Evolutionary conservation across 2,888 invertebrate genomes (phyloP), one percentile per base, ranked within the genome.

Genomic region (Drosophila recens): DNA sequence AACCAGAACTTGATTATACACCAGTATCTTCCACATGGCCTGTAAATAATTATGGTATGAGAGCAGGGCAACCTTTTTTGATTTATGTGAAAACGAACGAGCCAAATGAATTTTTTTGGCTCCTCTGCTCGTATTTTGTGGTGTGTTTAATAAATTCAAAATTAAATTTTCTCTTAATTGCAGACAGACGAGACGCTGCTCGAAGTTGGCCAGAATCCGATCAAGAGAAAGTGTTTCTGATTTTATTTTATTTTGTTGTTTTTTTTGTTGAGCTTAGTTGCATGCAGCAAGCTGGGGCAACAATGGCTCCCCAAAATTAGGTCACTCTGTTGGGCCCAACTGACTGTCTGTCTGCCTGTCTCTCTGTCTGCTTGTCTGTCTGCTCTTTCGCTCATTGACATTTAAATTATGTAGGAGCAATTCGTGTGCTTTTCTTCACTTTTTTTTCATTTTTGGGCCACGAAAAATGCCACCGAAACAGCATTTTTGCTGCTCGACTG

Each of bases 111-210:
- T 79, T 70, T 30, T 27, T 30, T 5, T 67, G 56, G 56, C 43
- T 62, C 20, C 34, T 52, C 17, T 40, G 38, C 45, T 66, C 52
- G 45, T 42, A 52, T 57, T 53, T 52, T 57, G 65, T 63, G 54
- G 67, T 78, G 69, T 59, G 43, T 46, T 89, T 89, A 85, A 89
- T 87, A 89, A 89, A 89, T 87, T 84, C 82, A 89, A 87, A 87
- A 84, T 89, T 89, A 85, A 87, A 82, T 89, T 84, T 84, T 84
- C 84, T 84, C 84, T 84, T 87, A 89, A 84, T 84, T 84, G 88
- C 90, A 73, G 76, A 62, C 79, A 42, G 85, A 54, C 61, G 75
- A 79, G 75, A 71, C 64, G 53, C 33, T 40, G 57, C 38, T 23
- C 58, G 48, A 40, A 34, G 38, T 51, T 46, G 75, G 46, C 38